These are phyloP conservation scores for Micromesistius poutassou DNA, from an alignment of 2,797 vertebrate genomes.

Conservation along the genomic window DNA sequence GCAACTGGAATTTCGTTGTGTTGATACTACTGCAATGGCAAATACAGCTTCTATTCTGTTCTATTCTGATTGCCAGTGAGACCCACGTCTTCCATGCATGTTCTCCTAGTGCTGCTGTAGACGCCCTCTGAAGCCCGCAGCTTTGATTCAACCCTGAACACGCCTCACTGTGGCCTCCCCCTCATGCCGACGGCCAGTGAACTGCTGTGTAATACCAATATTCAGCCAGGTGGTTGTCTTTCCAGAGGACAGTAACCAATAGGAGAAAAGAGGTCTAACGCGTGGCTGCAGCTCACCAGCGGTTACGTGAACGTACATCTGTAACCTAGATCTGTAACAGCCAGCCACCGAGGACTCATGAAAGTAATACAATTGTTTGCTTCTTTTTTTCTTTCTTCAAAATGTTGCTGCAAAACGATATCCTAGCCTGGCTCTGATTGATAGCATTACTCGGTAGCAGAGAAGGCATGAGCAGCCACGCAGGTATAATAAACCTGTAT, in stretches of 20 bases:
- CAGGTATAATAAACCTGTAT: conserved; percentile 35
- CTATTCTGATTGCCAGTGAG: neutral
- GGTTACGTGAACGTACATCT: too few species aligned
- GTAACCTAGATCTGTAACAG: neutral
- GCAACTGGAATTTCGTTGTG: too few species aligned
- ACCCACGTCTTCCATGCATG: neutral
- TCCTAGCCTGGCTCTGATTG: neutral
- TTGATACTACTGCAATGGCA: too few species aligned
- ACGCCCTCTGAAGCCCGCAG: neutral
- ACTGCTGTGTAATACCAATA: conserved; percentile 65
- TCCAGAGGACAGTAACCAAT: conserved; percentile 57
- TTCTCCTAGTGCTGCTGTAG: neutral
- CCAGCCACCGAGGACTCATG: neutral
- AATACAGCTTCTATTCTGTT: too few species aligned
- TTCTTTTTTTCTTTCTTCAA: conserved; percentile 2
- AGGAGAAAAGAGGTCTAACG: conserved; percentile 60
- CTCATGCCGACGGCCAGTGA: conserved; percentile 38
- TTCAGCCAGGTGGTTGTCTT: conserved; percentile 69
- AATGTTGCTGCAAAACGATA: conserved; percentile 4
- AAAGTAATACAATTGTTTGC: conserved; percentile 13
- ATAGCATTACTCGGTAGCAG: neutral
- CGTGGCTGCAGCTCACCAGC: conserved; percentile 44
- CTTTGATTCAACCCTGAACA: conserved; percentile 31
- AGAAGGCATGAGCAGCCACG: conserved; percentile 21
- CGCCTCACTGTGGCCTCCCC: conserved; percentile 34